A percentile compares a stretch with the other conserved stretches of the same genome.
These are phyloP conservation scores for Lomographa bimaculata DNA, from an alignment of 2,888 invertebrate genomes.

Conservation along the genomic window DNA sequence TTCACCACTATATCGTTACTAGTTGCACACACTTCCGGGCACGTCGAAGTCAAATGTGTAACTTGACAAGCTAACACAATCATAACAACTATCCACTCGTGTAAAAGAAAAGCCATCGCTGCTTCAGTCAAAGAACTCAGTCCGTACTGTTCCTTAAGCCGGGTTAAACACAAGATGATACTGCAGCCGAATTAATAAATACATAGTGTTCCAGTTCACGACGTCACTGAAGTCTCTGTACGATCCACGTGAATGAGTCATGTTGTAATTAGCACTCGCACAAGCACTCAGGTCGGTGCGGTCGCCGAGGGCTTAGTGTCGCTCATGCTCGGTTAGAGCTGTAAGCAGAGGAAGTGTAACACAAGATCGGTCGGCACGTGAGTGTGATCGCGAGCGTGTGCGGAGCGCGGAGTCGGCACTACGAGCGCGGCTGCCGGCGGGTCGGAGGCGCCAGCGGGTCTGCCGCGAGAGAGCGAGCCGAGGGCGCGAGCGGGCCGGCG, in stretches of 20 bases:
- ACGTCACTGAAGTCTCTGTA: slow-evolving; percentile 48
- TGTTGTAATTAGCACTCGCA: slow-evolving; percentile 61
- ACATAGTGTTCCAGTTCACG: slow-evolving; percentile 55
- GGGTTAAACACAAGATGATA: slow-evolving; percentile 67
- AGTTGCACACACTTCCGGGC: slow-evolving; percentile 58
- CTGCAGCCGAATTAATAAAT: slow-evolving; percentile 53
- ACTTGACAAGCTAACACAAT: slow-evolving; percentile 65
- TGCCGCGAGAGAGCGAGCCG: slow-evolving; percentile 60
- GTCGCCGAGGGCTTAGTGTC: slow-evolving; percentile 46
- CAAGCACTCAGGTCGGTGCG: slow-evolving; percentile 56
- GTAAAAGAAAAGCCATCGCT: slow-evolving; percentile 66
- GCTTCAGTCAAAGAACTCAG: slow-evolving; percentile 31
- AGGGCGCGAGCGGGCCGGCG: slow-evolving; percentile 67
- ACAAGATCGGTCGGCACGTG: slow-evolving; percentile 37
- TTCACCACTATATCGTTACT: slow-evolving; percentile 51
- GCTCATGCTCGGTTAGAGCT: slow-evolving; percentile 51
- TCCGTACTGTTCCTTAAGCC: slow-evolving; percentile 50
- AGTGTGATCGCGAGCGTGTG: slow-evolving; percentile 34
- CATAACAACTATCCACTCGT: slow-evolving; percentile 52
- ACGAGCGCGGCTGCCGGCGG: slow-evolving; percentile 45
- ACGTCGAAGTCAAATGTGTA: slow-evolving; percentile 56
- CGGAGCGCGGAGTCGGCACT: slow-evolving; percentile 28
- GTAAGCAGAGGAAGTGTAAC: slow-evolving; percentile 33
- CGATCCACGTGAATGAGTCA: slow-evolving; percentile 54
- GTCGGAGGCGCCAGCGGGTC: slow-evolving; percentile 71